phyloP scores from a whole-genome alignment of 2,797 vertebrate species.

The Enteromius mattozi region DNA sequence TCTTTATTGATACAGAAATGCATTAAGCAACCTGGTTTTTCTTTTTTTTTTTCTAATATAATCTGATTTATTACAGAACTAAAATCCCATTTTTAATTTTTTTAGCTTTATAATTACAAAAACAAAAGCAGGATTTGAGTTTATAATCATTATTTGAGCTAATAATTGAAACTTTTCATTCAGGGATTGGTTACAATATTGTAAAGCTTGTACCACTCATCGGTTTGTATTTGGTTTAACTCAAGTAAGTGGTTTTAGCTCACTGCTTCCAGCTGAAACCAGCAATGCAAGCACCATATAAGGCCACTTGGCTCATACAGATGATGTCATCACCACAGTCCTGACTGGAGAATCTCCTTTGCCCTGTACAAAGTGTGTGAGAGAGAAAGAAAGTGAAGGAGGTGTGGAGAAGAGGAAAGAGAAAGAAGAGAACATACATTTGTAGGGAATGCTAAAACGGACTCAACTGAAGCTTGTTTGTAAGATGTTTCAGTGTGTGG shows the following conservation, averaged over 20 bases:
- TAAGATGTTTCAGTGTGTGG: background rate
- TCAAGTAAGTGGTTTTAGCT: slow-evolving; percentile 17
- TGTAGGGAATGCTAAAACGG: slow-evolving; percentile 18
- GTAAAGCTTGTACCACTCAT: background rate
- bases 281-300: slow-evolving; percentile 69
- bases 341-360: slow-evolving; percentile 63
- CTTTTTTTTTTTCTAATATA: too few species aligned
- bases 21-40: background rate
- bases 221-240: background rate
- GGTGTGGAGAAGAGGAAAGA: slow-evolving; percentile 34
- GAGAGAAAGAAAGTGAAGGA: slow-evolving; percentile 35
- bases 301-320: slow-evolving; percentile 72
- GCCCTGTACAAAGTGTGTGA: slow-evolving; percentile 29
- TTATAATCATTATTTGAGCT: background rate
- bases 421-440: slow-evolving; percentile 50
- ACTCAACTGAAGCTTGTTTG: background rate
- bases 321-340: slow-evolving; percentile 78
- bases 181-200: background rate
- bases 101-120: background rate
- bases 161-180: background rate
- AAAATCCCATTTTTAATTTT: background rate
- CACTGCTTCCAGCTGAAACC: slow-evolving; percentile 45
- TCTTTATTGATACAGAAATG: background rate
- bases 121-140: background rate
- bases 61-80: background rate